These are phyloP conservation scores for Cydia amplana DNA, from an alignment of 1,140 invertebrate species.

Conservation along the genomic window DNA sequence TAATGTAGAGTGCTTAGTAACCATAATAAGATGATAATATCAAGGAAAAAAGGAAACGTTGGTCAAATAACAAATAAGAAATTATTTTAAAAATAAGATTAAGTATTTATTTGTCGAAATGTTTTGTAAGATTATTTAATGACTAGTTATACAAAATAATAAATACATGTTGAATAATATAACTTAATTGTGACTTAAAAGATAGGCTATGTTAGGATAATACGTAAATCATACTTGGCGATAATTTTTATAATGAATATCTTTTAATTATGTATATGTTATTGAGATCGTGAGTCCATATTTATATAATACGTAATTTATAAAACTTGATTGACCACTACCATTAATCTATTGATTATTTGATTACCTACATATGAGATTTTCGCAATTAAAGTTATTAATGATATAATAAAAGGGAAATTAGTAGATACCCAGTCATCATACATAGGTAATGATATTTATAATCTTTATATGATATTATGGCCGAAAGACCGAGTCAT, in stretches of 20 bases:
- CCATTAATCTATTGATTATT: not conserved
- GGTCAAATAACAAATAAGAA: not conserved
- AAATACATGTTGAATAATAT: not conserved
- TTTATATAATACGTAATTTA: not conserved
- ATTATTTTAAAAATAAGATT: not conserved
- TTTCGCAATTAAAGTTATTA: not conserved
- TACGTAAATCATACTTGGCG: not conserved
- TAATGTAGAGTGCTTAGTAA: not conserved
- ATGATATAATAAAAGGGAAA: too few species aligned
- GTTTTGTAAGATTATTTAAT: not conserved
- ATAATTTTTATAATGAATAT: not conserved
- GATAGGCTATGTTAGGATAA: not conserved
- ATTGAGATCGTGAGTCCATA: conserved; percentile 1
- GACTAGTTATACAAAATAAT: not conserved
- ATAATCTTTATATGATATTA: too few species aligned
- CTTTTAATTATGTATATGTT: not conserved
- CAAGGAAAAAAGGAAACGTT: not conserved
- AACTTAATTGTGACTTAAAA: not conserved
- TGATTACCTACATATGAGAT: not conserved
- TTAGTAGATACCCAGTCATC: too few species aligned
- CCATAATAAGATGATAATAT: not conserved
- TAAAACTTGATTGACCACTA: not conserved
- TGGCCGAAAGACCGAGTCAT: too few species aligned
- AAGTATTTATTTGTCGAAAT: not conserved
- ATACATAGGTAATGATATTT: too few species aligned